Evolutionary conservation across 2,113 vertebrate genomes (phyloP).

Genomic region (Gulo gulo): DNA sequence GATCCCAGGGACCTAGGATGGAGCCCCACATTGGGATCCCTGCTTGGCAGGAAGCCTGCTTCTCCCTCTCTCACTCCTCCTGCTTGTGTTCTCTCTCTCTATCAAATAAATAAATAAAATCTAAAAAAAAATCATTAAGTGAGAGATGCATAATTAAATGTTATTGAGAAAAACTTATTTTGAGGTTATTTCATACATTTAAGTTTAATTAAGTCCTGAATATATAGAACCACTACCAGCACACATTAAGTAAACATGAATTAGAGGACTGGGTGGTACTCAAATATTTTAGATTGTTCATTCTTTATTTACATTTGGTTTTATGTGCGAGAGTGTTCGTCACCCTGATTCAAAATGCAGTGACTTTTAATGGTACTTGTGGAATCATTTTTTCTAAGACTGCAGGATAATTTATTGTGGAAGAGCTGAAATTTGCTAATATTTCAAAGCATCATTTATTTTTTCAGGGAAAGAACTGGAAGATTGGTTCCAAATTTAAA

Average conservation of each 20-base stretch:
- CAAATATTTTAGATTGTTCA: neutral
- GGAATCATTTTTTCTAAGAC: neutral
- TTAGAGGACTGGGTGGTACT: neutral
- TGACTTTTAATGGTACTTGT: neutral
- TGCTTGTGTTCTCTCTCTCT: no score
- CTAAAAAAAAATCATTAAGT: neutral
- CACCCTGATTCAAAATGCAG: neutral
- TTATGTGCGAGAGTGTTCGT: neutral
- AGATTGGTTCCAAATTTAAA: conserved; percentile 53
- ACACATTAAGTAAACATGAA: neutral
- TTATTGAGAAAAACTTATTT: neutral
- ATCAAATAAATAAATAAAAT: no score
- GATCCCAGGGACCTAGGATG: no score
- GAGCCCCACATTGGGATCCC: no score
- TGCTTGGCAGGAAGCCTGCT: no score
- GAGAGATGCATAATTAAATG: neutral
- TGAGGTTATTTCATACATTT: neutral
- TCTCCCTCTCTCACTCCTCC: no score
- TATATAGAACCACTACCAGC: neutral
- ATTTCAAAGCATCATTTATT: conserved; percentile 40
- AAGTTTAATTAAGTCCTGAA: conserved; percentile 13
- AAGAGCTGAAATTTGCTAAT: conserved; percentile 5
- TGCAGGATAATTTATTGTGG: neutral
- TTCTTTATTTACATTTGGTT: neutral
- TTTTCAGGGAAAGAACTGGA: conserved; percentile 6